A percentile compares a stretch with the other conserved stretches of the same genome.
Conservation (phyloP, 2,888 invertebrate species). For the Diplolepis rosae region DNA sequence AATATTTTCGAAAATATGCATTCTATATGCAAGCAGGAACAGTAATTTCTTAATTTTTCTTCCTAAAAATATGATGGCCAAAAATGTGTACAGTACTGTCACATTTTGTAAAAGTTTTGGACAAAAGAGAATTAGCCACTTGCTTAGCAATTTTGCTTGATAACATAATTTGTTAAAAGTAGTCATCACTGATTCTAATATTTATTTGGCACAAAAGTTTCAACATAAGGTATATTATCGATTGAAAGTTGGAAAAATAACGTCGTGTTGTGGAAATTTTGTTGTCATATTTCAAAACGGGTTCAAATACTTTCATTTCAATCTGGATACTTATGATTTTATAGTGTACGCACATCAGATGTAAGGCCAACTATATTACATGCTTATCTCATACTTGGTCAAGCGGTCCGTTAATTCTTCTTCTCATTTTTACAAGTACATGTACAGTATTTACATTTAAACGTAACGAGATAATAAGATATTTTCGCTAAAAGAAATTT, state of each 20-base stretch:
- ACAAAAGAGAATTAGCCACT: background rate
- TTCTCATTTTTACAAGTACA: constrained; percentile 55
- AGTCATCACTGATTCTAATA: background rate
- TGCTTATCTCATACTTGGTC: constrained; percentile 50
- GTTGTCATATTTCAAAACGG: background rate
- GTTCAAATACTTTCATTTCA: constrained; percentile 27
- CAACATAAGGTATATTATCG: background rate
- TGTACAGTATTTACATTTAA: constrained; percentile 62
- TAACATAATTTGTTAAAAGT: background rate
- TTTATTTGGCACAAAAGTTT: constrained; percentile 30
- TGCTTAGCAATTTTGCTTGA: background rate
- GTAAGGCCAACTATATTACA: constrained; percentile 34
- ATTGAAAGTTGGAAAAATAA: background rate
- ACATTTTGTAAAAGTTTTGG: background rate
- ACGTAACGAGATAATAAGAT: background rate
- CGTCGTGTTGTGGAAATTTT: background rate
- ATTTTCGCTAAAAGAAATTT: background rate
- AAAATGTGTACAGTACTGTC: background rate
- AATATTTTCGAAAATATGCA: too few species aligned
- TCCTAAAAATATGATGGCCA: background rate
- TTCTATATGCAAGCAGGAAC: too few species aligned
- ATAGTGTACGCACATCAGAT: background rate
- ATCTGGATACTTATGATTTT: constrained; percentile 1
- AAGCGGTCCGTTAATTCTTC: constrained; percentile 52
- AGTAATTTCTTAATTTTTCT: too few species aligned